Conservation (phyloP, 2,797 vertebrate species). For the Spondyliosoma cantharus region DNA sequence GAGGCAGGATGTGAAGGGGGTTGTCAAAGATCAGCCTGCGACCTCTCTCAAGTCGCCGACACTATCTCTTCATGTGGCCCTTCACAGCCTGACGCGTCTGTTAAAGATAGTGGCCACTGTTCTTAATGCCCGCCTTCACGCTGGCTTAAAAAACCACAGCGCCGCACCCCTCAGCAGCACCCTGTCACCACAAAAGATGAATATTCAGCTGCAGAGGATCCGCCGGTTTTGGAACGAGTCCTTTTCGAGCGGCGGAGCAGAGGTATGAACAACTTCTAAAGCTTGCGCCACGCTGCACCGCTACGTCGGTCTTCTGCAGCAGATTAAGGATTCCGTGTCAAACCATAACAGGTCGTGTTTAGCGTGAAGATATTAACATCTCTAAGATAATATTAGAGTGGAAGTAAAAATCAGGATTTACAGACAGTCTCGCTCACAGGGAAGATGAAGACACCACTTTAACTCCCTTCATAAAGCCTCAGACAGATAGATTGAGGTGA, state of each 20-base stretch:
- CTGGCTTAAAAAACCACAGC: slow-evolving; percentile 7
- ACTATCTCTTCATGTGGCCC: slow-evolving; percentile 54
- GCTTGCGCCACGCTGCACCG: not conserved
- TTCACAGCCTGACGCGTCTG: slow-evolving; percentile 52
- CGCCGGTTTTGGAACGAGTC: slow-evolving; percentile 3
- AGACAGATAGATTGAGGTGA: not conserved
- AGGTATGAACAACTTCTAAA: not conserved
- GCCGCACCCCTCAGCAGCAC: slow-evolving; percentile 13
- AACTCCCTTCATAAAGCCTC: not conserved
- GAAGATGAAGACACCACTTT: not conserved
- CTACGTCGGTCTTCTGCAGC: not conserved
- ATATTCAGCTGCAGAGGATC: slow-evolving; percentile 38
- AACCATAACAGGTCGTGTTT: not conserved
- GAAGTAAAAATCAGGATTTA: not conserved
- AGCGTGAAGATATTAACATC: not conserved
- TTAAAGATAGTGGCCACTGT: slow-evolving; percentile 27
- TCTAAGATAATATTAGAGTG: not conserved
- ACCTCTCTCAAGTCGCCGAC: slow-evolving; percentile 52
- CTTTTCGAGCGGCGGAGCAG: not conserved
- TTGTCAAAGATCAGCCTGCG: slow-evolving; percentile 58
- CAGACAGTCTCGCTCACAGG: not conserved
- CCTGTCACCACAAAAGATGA: slow-evolving; percentile 26
- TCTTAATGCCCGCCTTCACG: slow-evolving; percentile 25
- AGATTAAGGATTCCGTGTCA: slow-evolving; percentile 2
- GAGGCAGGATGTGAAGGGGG: slow-evolving; percentile 34